These are phyloP conservation scores for Bhutanitis thaidina DNA, from an alignment of 2,888 invertebrate genomes.

Conservation along the genomic window DNA sequence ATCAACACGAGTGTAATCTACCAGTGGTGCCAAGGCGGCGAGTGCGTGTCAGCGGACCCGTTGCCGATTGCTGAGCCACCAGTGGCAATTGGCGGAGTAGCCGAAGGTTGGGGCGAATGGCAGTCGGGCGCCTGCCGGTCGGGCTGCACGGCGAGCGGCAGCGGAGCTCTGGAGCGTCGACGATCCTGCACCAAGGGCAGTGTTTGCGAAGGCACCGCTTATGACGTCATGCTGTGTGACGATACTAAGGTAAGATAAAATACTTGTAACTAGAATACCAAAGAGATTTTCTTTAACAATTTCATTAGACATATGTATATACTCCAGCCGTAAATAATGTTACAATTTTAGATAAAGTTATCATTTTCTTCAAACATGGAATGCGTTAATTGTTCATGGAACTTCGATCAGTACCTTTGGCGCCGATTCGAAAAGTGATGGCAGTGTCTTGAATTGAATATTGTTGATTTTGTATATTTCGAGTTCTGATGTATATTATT, in stretches of 20 bases:
- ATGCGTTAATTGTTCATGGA: too few species aligned
- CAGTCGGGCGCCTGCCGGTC: constrained; percentile 80
- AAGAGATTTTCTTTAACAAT: too few species aligned
- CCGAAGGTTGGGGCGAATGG: constrained; percentile 85
- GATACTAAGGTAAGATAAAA: constrained; percentile 76
- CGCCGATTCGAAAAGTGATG: too few species aligned
- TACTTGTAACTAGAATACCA: too few species aligned
- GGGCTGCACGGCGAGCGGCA: constrained; percentile 82
- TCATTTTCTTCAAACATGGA: too few species aligned
- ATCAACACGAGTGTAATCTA: neutral
- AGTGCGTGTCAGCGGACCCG: constrained; percentile 72
- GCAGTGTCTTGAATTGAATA: too few species aligned
- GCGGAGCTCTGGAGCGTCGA: constrained; percentile 79
- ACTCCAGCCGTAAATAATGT: too few species aligned
- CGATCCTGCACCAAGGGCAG: constrained; percentile 79
- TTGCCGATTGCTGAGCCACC: constrained; percentile 28
- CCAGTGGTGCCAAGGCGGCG: constrained; percentile 85
- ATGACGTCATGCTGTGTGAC: constrained; percentile 83
- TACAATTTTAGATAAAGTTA: too few species aligned
- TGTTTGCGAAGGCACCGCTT: constrained; percentile 81
- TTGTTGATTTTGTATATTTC: too few species aligned
- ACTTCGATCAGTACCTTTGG: too few species aligned
- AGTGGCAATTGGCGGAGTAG: constrained; percentile 66
- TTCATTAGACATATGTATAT: too few species aligned
- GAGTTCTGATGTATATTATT: too few species aligned